Percentiles rank a stretch among this genome's conserved stretches.
Conservation (phyloP, 2,888 invertebrate species). For the Cataglyphis albicans region DNA sequence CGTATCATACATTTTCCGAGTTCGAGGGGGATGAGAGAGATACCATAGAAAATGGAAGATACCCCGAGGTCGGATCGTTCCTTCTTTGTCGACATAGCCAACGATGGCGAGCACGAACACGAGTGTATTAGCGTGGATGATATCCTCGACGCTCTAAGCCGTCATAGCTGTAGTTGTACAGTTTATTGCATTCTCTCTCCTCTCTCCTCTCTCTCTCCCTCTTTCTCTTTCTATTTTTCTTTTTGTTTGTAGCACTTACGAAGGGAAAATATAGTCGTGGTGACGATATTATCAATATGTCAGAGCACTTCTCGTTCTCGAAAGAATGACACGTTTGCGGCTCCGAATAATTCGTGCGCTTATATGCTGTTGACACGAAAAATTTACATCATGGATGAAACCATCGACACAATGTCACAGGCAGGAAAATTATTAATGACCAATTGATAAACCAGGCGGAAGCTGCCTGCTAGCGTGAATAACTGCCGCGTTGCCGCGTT, state of each 20-base stretch:
- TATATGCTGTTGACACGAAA: conserved; percentile 18
- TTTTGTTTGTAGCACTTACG: not conserved
- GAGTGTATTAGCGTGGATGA: conserved; percentile 66
- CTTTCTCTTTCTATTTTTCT: no score
- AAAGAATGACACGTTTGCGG: not conserved
- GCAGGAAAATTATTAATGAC: conserved; percentile 46
- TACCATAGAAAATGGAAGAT: conserved; percentile 58
- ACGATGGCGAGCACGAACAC: conserved; percentile 38
- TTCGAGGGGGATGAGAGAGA: conserved; percentile 25
- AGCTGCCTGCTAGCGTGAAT: conserved; percentile 35
- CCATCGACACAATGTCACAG: conserved; percentile 21
- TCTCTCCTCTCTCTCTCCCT: not conserved
- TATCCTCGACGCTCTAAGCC: conserved; percentile 30
- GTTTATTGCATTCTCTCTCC: conserved; percentile 55
- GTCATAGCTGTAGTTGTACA: conserved; percentile 52
- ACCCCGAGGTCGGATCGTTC: conserved; percentile 48
- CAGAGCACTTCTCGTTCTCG: not conserved
- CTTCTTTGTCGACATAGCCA: conserved; percentile 50
- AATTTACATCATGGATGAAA: conserved; percentile 50
- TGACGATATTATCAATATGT: conserved; percentile 6
- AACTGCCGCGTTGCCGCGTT: conserved; percentile 21
- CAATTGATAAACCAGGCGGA: conserved; percentile 46
- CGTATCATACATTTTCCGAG: conserved; percentile 72
- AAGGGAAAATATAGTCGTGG: conserved; percentile 15
- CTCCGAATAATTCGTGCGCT: conserved; percentile 21